Percentiles rank a stretch among this genome's conserved stretches.
Evolutionary conservation across 2,888 invertebrate species (phyloP).

Genomic region (Agrotis puta): DNA sequence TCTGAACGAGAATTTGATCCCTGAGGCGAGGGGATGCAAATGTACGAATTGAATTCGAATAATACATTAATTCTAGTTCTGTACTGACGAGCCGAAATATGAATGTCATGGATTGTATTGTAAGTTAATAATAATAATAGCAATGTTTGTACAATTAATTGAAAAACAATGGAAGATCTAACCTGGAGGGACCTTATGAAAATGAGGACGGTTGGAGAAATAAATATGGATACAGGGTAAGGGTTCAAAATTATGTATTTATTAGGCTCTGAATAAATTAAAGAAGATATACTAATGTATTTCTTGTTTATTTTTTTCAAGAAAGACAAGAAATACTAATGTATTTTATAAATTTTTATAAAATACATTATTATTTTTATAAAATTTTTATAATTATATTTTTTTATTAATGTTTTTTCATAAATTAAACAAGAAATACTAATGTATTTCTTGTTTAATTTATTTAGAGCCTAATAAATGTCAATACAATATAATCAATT

Average conservation of each 20-base stretch:
- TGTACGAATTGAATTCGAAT: slow-evolving; percentile 48
- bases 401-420: no score
- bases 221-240: neutral
- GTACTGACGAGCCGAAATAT: slow-evolving; percentile 5
- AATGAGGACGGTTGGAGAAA: neutral
- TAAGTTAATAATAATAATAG: neutral
- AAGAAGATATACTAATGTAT: neutral
- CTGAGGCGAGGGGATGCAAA: slow-evolving; percentile 37
- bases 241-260: neutral
- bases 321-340: no score
- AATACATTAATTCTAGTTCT: slow-evolving; percentile 24
- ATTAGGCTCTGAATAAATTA: no score
- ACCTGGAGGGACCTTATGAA: neutral
- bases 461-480: no score
- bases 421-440: no score
- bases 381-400: no score
- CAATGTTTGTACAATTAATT: slow-evolving; percentile 22
- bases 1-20: slow-evolving; percentile 13
- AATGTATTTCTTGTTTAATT: no score
- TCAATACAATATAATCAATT: no score
- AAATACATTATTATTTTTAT: no score
- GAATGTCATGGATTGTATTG: slow-evolving; percentile 14
- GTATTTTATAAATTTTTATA: no score
- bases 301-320: no score
- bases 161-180: slow-evolving; percentile 23